Evolutionary conservation across 2,888 invertebrate species (phyloP), one percentile per base, ranked within the genome.

Genomic region (Sphaeridia pumilis): DNA sequence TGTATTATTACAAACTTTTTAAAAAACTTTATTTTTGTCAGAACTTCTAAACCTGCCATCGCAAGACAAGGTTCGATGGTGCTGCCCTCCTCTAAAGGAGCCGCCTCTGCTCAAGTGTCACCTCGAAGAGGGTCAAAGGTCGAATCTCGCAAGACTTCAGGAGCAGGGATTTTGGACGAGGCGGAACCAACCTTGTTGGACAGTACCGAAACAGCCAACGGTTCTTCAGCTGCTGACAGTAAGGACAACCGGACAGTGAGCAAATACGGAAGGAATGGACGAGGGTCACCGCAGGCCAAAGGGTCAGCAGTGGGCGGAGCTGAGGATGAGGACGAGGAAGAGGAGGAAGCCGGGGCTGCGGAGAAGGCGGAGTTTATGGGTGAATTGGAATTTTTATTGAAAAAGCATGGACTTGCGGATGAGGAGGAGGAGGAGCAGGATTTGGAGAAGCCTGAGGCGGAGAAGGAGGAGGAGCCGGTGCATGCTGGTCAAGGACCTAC

Each of bases 321-420:
- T 20, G 38, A 5, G 10, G 38, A 7, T 5, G 38, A 38, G 26
- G 41, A 25, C 47, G 24, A 2, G 27, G 28, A 28, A 12, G 26
- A 26, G 17, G 7, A 2, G 10, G 14, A n/a, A 20, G 35, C 2
- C 22, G 20, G 20, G 27, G 54, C 54, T 26, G 44, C 27, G 4
- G 46, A 46, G 26, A 42, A 44, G 24, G 47, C 51, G 17, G 35
- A 56, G 47, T 53, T 54, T 36, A 57, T 57, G 54, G 57, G 57
- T 48, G 57, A 57, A 49, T 42, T 57, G 25, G 54, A 56, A 41
- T 56, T 50, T 45, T 46, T 56, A 35, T 48, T 54, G 46, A 49
- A 54, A 45, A 49, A 54, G 27, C 53, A 54, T 43, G 56, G 56
- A 26, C 47, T 49, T 34, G 42, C 43, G 20, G 49, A 36, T 22